Percentiles rank a stretch among this genome's conserved stretches.
Conservation (phyloP, 2,888 invertebrate genomes). For the Drosophila gaucha region DNA sequence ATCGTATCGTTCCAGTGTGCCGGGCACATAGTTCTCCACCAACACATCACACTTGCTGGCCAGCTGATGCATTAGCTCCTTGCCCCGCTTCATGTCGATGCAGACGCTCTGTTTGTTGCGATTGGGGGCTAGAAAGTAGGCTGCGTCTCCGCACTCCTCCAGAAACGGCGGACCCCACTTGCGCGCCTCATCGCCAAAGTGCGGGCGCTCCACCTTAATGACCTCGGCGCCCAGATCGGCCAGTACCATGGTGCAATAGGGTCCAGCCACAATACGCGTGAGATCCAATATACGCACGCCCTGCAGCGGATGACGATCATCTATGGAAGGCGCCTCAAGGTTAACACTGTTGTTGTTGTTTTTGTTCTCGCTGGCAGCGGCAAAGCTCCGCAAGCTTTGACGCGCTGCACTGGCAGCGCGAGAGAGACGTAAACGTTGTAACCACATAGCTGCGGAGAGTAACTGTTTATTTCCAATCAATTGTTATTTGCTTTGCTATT, state of each 20-base stretch:
- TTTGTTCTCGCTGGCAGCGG: conserved; percentile 31
- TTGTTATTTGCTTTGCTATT: conserved; percentile 13
- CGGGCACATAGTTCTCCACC: conserved; percentile 97
- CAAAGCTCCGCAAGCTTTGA: conserved; percentile 63
- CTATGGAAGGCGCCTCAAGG: conserved; percentile 26
- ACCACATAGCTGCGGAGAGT: conserved; percentile 39
- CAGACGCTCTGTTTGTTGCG: conserved; percentile 97
- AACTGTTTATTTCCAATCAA: conserved; percentile 4
- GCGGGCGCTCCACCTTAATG: conserved; percentile 95
- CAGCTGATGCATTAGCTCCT: conserved; percentile 90
- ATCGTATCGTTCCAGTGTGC: conserved; percentile 90
- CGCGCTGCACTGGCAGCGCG: conserved; percentile 22
- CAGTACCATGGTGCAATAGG: conserved; percentile 96
- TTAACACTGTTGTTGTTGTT: conserved; percentile 17
- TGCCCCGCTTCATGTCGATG: conserved; percentile 90
- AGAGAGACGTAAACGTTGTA: conserved; percentile 31
- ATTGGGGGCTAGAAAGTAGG: conserved; percentile 95
- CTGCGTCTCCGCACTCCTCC: conserved; percentile 88
- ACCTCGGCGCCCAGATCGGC: conserved; percentile 97
- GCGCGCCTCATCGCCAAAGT: conserved; percentile 95
- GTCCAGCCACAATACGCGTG: conserved; percentile 96
- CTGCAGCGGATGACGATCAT: conserved; percentile 87
- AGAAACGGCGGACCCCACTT: conserved; percentile 97
- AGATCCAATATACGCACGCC: conserved; percentile 92
- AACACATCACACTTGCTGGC: conserved; percentile 93